Conservation (phyloP, 2,113 vertebrate species). For the Laticauda laticaudata region DNA sequence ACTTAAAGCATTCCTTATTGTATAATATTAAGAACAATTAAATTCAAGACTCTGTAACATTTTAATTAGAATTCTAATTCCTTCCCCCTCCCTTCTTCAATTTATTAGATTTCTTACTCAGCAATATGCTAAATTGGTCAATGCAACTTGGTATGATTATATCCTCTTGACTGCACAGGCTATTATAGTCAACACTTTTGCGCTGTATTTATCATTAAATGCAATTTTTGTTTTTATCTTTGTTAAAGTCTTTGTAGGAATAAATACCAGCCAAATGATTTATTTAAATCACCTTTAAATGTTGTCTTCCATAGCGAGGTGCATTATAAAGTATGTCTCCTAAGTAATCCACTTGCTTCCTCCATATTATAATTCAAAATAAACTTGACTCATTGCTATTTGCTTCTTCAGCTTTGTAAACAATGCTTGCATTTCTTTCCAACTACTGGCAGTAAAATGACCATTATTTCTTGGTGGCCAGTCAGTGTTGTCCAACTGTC, state of each 20-base stretch:
- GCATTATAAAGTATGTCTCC: constrained; percentile 12
- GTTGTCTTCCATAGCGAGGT: constrained; percentile 34
- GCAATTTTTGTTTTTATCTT: constrained; percentile 43
- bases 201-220: constrained; percentile 18
- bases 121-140: constrained; percentile 52
- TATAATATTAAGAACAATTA: not conserved
- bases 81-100: not conserved
- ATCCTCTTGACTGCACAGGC: constrained; percentile 43
- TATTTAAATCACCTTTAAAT: constrained; percentile 38
- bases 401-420: constrained; percentile 38
- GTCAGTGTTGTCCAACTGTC: constrained; percentile 32
- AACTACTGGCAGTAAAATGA: constrained; percentile 42
- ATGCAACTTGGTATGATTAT: constrained; percentile 45
- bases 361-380: not conserved
- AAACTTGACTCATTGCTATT: constrained; percentile 33
- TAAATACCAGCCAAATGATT: constrained; percentile 43
- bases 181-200: not conserved
- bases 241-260: constrained; percentile 42
- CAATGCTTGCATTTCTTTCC: constrained; percentile 40
- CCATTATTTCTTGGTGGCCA: constrained; percentile 24
- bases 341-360: constrained; percentile 14
- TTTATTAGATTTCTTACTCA: constrained; percentile 31
- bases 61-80: not conserved
- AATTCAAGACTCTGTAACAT: not conserved
- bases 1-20: not conserved